These are phyloP conservation scores for Syrmaticus mikado DNA, from an alignment of 2,113 vertebrate species.

Conservation along the genomic window DNA sequence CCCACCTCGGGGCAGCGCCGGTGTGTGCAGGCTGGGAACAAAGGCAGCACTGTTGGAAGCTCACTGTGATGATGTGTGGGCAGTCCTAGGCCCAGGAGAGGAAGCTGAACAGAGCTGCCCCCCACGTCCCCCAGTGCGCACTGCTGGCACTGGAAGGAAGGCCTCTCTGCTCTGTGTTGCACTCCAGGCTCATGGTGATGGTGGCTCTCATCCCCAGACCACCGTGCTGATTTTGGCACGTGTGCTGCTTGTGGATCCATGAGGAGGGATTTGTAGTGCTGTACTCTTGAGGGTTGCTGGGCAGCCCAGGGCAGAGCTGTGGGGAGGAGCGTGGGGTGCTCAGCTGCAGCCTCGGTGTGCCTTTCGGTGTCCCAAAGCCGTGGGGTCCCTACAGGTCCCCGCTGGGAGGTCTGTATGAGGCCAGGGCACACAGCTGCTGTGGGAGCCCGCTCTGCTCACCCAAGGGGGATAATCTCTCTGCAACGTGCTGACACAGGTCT, in stretches of 20 bases:
- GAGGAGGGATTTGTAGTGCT: not conserved
- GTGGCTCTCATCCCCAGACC: not conserved
- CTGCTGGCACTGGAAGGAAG: not conserved
- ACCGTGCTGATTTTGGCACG: not conserved
- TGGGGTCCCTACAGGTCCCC: not conserved
- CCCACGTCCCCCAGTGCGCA: fast-evolving
- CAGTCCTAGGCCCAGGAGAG: not conserved
- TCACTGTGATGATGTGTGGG: not conserved
- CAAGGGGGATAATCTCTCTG: not conserved
- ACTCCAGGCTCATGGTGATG: not conserved
- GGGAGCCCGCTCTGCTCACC: fast-evolving
- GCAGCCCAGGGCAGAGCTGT: not conserved
- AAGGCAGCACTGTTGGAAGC: not conserved
- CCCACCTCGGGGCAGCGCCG: not conserved
- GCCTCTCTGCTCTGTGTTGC: not conserved
- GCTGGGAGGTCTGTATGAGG: fast-evolving
- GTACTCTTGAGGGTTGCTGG: not conserved
- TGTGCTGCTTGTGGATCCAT: not conserved
- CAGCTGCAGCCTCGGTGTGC: too few relatives aligned
- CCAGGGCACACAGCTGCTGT: not conserved
- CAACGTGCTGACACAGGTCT: not conserved
- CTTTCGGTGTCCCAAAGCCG: too few relatives aligned
- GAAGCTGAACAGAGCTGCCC: not conserved
- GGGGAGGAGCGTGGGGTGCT: too few relatives aligned
- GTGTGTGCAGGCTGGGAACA: not conserved